Evolutionary conservation across 2,113 vertebrate genomes (phyloP).

Genomic region (Pomatorhinus ruficollis): DNA sequence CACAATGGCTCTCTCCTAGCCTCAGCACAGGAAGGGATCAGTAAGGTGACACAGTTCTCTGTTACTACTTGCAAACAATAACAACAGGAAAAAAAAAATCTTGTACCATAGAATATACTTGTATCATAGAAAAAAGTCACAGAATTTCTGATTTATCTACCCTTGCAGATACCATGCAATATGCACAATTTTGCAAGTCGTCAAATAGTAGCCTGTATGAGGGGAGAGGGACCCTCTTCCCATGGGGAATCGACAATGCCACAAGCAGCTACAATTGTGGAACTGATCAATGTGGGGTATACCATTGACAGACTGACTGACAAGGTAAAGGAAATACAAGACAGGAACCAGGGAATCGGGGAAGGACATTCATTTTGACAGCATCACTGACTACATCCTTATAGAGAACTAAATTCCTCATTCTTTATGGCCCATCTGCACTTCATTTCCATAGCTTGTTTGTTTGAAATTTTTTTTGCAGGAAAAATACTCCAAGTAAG

Average conservation of each 20-base stretch:
- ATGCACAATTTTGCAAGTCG: neutral
- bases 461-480: neutral
- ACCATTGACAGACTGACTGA: neutral
- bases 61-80: neutral
- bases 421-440: neutral
- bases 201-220: neutral
- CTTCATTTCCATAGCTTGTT: neutral
- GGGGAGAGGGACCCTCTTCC: neutral
- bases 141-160: neutral
- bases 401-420: neutral
- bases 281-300: rapidly evolving
- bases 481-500: neutral
- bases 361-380: neutral
- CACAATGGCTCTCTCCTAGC: neutral
- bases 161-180: neutral
- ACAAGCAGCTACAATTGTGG: neutral
- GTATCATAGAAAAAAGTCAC: neutral
- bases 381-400: neutral
- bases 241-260: neutral
- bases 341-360: neutral
- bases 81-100: neutral
- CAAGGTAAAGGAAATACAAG: neutral
- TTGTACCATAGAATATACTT: neutral
- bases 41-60: neutral
- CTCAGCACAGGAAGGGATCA: neutral